A percentile compares a stretch with the other conserved stretches of the same genome.
phyloP scores from a whole-genome alignment of 1,140 invertebrate genomes.

The Mactra quadrangularis region DNA sequence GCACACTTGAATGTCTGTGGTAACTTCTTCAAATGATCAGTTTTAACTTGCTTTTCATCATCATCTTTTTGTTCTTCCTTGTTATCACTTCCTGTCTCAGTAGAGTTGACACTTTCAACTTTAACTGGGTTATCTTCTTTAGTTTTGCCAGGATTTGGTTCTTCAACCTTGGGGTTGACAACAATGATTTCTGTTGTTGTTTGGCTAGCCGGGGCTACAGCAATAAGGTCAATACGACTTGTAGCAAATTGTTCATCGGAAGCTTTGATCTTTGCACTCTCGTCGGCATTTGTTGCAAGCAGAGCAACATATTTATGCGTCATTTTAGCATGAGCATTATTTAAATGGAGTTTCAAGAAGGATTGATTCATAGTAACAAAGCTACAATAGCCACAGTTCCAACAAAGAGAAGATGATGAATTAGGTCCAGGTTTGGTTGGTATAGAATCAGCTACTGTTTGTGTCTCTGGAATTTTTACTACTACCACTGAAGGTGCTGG shows the following conservation, averaged over 20 bases:
- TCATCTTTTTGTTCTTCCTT: conserved; percentile 37
- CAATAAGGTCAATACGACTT: conserved; percentile 6
- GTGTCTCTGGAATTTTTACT: neutral
- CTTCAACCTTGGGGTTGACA: no score
- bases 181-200: no score
- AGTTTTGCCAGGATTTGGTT: neutral
- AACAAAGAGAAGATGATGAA: conserved; percentile 74
- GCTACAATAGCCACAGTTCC: conserved; percentile 80
- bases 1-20: conserved; percentile 73
- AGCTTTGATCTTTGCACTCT: conserved; percentile 67
- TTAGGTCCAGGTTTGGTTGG: neutral
- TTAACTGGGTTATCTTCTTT: neutral
- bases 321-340: conserved; percentile 70
- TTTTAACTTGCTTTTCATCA: conserved; percentile 60
- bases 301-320: conserved; percentile 78
- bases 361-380: conserved; percentile 76
- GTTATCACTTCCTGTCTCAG: conserved; percentile 55
- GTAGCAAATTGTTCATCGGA: conserved; percentile 61
- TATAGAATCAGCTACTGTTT: neutral
- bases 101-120: no score
- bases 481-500: neutral
- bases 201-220: no score
- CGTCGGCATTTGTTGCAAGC: conserved; percentile 70
- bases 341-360: conserved; percentile 76
- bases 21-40: conserved; percentile 66